These are phyloP conservation scores for Dynastes grantii DNA, from an alignment of 2,888 invertebrate genomes.

Conservation along the genomic window DNA sequence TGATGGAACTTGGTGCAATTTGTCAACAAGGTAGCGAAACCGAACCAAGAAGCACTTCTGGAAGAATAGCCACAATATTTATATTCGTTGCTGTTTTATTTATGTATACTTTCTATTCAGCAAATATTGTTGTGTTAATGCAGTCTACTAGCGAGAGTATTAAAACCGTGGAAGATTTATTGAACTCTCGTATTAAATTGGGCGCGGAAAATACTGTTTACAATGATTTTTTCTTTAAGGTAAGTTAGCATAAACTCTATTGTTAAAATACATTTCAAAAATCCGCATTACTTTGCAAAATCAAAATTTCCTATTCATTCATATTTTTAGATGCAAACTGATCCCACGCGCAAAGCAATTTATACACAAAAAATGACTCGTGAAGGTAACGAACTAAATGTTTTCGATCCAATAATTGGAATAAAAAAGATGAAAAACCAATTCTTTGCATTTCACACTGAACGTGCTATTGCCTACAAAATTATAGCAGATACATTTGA, in stretches of 20 bases:
- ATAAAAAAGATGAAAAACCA: slow-evolving; percentile 75
- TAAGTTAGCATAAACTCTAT: slow-evolving; percentile 62
- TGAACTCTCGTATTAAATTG: slow-evolving; percentile 75
- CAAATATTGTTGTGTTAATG: slow-evolving; percentile 79
- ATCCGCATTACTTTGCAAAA: too few relatives aligned
- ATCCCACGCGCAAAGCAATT: slow-evolving; percentile 76
- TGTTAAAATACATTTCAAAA: slow-evolving; percentile 63
- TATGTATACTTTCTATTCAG: slow-evolving; percentile 78
- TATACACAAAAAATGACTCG: slow-evolving; percentile 78
- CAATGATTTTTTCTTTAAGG: slow-evolving; percentile 77
- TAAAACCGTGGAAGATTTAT: slow-evolving; percentile 73
- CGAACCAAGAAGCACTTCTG: slow-evolving; percentile 70
- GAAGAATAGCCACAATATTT: slow-evolving; percentile 67
- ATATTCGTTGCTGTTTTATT: slow-evolving; percentile 71
- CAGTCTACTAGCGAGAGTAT: slow-evolving; percentile 77
- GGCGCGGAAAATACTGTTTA: slow-evolving; percentile 76
- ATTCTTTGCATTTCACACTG: slow-evolving; percentile 80
- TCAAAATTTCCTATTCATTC: too few relatives aligned
- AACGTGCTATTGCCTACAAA: slow-evolving; percentile 78
- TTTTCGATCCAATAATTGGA: slow-evolving; percentile 76
- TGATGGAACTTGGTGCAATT: slow-evolving; percentile 71
- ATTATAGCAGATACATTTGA: slow-evolving; percentile 78
- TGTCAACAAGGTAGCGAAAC: slow-evolving; percentile 71
- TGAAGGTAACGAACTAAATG: slow-evolving; percentile 74
- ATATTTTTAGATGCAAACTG: slow-evolving; percentile 74